Evolutionary conservation across 2,797 vertebrate genomes (phyloP), one percentile per base, ranked within the genome.

Genomic region (Falco novaeseelandiae): DNA sequence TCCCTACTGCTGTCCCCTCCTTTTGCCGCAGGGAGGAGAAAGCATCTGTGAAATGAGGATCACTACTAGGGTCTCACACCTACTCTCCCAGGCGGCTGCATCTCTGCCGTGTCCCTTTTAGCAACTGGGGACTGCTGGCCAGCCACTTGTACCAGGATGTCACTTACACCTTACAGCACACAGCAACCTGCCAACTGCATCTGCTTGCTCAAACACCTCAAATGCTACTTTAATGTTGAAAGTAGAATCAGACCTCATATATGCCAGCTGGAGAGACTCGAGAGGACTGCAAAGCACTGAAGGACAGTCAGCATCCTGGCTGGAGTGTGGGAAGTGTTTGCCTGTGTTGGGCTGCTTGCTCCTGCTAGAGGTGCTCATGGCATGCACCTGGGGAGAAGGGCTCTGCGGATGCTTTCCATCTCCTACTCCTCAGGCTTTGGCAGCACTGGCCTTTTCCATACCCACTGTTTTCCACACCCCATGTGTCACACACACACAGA

Each of bases 1-100:
- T 32, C 18, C 34, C 63, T 78, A 62, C 58, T 54, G 23, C 19
- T 80, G 22, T 0, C 6, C 4, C 6, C 3, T 0, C 0, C 0
- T 1, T 46, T 54, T 70, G 22, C 72, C 6, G 2, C 38, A 46
- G 52, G 11, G 36, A 38, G 18, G 4, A 55, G 17, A 34, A 77
- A 55, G 18, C 1, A 1, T 7, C 9, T 77, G 42, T 27, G n/a
- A 20, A 91, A 66, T 38, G 29, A 12, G 13, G 1, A 7, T 51
- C 34, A 4, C 12, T 44, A 1, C 12, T 19, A 27, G 32, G 15
- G 4, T 66, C 32, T 76, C 26, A 13, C 7, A 8, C 5, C 17
- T 8, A 0, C 15, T 58, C 40, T 51, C 32, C 32, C 59, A 65
- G 23, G 32, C 25, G 79, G 27, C 30, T 92, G 16, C 21, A 9